Percentiles rank a stretch among this genome's conserved stretches.
Evolutionary conservation across 2,797 vertebrate species (phyloP).

Genomic region (Myripristis murdjan): DNA sequence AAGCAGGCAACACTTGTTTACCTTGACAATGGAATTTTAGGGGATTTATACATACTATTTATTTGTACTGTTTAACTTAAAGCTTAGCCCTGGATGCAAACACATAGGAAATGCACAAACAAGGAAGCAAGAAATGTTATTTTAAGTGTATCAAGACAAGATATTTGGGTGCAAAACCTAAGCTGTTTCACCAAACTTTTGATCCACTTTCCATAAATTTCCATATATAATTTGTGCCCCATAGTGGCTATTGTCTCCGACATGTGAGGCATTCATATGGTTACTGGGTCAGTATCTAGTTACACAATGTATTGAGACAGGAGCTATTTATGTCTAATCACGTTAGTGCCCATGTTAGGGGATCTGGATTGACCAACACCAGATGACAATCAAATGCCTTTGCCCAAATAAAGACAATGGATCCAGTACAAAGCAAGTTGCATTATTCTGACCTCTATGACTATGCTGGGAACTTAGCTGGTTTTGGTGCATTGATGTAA

Average conservation of each 20-base stretch:
- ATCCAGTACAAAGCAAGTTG: slow-evolving; percentile 57
- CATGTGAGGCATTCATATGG: slow-evolving; percentile 67
- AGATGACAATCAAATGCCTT: slow-evolving; percentile 79
- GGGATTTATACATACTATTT: background rate
- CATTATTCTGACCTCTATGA: slow-evolving; percentile 14
- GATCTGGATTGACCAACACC: slow-evolving; percentile 77
- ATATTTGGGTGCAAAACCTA: background rate
- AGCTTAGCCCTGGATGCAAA: slow-evolving; percentile 4
- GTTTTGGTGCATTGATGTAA: background rate
- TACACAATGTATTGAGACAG: slow-evolving; percentile 76
- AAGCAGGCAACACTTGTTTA: slow-evolving; percentile 8
- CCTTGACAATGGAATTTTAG: background rate
- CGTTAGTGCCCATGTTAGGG: slow-evolving; percentile 85
- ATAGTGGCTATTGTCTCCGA: slow-evolving; percentile 45
- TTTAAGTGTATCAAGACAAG: slow-evolving; percentile 2
- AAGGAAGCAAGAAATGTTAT: slow-evolving; percentile 13
- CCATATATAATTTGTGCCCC: slow-evolving; percentile 37
- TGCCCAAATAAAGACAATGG: slow-evolving; percentile 72
- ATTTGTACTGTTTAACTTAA: slow-evolving; percentile 19
- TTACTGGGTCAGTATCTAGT: slow-evolving; percentile 67
- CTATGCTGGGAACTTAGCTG: no score
- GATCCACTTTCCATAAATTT: background rate
- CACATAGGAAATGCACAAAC: slow-evolving; percentile 22
- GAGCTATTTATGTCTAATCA: slow-evolving; percentile 84
- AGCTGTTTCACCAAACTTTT: background rate